Percentiles rank a stretch among this genome's conserved stretches.
Conservation (phyloP, 92 coral and sea anemone species). For the Chrysogorgia sp. region DNA sequence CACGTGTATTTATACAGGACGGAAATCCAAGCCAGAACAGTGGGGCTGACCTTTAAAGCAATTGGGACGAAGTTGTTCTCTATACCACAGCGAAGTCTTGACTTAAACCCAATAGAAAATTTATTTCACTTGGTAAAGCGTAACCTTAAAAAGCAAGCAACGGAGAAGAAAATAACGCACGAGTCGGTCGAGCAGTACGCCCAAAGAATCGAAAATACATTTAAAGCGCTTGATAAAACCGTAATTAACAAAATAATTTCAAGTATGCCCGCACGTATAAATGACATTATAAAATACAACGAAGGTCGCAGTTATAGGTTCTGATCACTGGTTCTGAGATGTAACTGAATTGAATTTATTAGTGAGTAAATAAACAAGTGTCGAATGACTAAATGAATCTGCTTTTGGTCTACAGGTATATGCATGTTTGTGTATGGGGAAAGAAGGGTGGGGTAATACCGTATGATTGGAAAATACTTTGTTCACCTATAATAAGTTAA, state of each 20-base stretch:
- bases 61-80: constrained; percentile 23
- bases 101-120: constrained; percentile 41
- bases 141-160: too few relatives aligned
- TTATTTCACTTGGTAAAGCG: too few relatives aligned
- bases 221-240: too few relatives aligned
- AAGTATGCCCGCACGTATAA: constrained; percentile 1
- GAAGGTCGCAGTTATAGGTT: constrained; percentile 21
- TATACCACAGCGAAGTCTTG: constrained; percentile 52
- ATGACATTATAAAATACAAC: background rate
- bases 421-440: too few relatives aligned
- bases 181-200: constrained; percentile 12
- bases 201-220: constrained; percentile 17
- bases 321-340: background rate
- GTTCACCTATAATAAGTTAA: too few relatives aligned
- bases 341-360: too few relatives aligned
- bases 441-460: too few relatives aligned
- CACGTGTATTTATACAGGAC: constrained; percentile 47
- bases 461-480: too few relatives aligned
- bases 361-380: too few relatives aligned
- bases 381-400: too few relatives aligned
- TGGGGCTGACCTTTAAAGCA: constrained; percentile 25
- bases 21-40: constrained; percentile 46
- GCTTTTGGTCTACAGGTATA: too few relatives aligned
- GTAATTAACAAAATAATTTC: constrained; percentile 5
- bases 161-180: background rate